A percentile compares a stretch with the other conserved stretches of the same genome.
phyloP scores from a whole-genome alignment of 2,113 vertebrate species.

The Malaclemys terrapin region DNA sequence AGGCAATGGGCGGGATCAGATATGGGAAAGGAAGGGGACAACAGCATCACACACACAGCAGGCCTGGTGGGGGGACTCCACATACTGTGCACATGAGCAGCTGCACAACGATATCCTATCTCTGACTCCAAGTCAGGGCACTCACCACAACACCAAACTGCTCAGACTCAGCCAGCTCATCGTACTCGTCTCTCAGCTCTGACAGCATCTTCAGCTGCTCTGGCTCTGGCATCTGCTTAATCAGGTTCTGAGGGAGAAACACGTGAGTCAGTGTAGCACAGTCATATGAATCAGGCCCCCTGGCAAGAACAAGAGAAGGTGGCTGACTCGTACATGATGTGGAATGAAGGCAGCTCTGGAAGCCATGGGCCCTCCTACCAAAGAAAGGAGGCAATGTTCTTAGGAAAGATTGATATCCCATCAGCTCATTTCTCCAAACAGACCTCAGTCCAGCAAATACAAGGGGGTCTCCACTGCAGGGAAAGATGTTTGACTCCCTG shows the following conservation, averaged over 20 bases:
- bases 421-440: not conserved
- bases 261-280: not conserved
- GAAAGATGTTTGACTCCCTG: too few species aligned
- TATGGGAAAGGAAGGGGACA: rapidly evolving
- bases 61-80: not conserved
- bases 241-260: conserved; percentile 81
- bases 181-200: conserved; percentile 89
- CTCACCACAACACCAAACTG: conserved; percentile 91
- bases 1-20: rapidly evolving
- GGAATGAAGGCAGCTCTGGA: not conserved
- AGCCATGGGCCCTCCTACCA: not conserved
- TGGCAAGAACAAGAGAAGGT: not conserved
- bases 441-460: not conserved
- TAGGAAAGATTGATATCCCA: not conserved
- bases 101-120: not conserved
- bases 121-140: not conserved
- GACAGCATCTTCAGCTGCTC: conserved; percentile 82
- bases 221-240: conserved; percentile 85
- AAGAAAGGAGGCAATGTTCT: not conserved
- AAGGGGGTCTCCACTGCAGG: too few species aligned
- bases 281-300: not conserved
- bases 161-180: conserved; percentile 88
- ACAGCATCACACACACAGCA: not conserved
- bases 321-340: not conserved
- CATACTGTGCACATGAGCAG: not conserved